Base-by-base conservation (phyloP, 2,888 invertebrate species). In the Selenia dentaria region DNA sequence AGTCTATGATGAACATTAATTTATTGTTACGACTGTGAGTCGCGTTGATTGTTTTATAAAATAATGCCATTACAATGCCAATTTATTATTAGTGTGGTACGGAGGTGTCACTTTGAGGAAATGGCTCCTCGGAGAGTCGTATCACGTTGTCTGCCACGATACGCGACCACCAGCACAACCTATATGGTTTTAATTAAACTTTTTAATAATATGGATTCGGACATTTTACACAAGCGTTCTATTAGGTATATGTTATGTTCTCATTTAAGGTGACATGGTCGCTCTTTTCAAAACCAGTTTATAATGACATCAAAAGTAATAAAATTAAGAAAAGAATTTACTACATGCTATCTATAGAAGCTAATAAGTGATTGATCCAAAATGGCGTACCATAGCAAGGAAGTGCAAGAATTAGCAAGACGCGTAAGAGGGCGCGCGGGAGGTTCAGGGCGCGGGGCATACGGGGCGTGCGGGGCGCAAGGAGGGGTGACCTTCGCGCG, bases 341-440 rank as follows among this genome's bases (percentile, higher is more conserved):
- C 18, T 4, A 24, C n/a, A n/a, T 16, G 34, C 28, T 42, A 53
- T 45, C 41, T 32, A 35, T 29, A 47, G 35, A 41, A 52, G 41
- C 33, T 45, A 40, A n/a, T 35, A 46, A 50, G 43, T 55, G 57
- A 61, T 62, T 61, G 59, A 59, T 61, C 53, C 54, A 62, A 62
- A 54, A 62, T 61, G 61, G 62, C 61, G 57, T 56, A 59, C 54
- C 53, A 57, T 54, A 56, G 61, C 57, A 54, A 62, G 62, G 62
- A 62, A 62, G 59, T 61, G 57, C 53, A 61, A 59, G 70, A 74
- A 72, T 67, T 74, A 64, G 74, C 74, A 54, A 71, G 73, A 59
- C 67, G 68, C 67, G 63, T 70, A 66, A 67, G 67, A 70, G 66
- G 57, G 67, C 64, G 61, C 44, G 64, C 56, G 55, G 50, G 62